These are phyloP conservation scores for Drosophila quinaria DNA, from an alignment of 2,888 invertebrate genomes.

Conservation along the genomic window DNA sequence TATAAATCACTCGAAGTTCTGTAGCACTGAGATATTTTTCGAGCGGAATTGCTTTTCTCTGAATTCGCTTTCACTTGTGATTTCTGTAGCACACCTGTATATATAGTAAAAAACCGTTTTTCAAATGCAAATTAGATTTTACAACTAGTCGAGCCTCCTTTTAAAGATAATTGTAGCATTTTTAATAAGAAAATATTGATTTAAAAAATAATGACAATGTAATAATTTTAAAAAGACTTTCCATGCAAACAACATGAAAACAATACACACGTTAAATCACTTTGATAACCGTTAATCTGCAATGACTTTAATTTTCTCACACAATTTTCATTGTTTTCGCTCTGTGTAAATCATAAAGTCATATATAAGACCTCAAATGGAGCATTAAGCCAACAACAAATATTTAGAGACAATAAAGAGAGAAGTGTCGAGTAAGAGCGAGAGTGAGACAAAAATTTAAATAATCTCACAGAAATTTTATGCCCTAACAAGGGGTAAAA, in stretches of 20 bases:
- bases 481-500: neutral
- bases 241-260: neutral
- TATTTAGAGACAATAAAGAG: constrained; percentile 44
- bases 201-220: neutral
- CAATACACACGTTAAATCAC: constrained; percentile 6
- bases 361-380: constrained; percentile 18
- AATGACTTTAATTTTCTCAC: constrained; percentile 24
- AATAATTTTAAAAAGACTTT: neutral
- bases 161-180: neutral
- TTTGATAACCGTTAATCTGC: constrained; percentile 32
- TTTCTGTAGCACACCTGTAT: too few species aligned
- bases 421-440: neutral
- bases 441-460: neutral
- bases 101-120: too few species aligned
- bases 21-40: too few species aligned
- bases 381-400: constrained; percentile 29
- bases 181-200: neutral
- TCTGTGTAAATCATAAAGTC: constrained; percentile 26
- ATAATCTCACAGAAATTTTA: neutral
- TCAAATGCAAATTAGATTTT: neutral
- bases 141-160: neutral
- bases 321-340: constrained; percentile 11
- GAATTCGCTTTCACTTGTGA: too few species aligned
- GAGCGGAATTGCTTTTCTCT: too few species aligned
- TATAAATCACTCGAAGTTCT: too few species aligned